Evolutionary conservation across 2,113 vertebrate genomes (phyloP), one percentile per base, ranked within the genome.

Genomic region (Varanus komodoensis): DNA sequence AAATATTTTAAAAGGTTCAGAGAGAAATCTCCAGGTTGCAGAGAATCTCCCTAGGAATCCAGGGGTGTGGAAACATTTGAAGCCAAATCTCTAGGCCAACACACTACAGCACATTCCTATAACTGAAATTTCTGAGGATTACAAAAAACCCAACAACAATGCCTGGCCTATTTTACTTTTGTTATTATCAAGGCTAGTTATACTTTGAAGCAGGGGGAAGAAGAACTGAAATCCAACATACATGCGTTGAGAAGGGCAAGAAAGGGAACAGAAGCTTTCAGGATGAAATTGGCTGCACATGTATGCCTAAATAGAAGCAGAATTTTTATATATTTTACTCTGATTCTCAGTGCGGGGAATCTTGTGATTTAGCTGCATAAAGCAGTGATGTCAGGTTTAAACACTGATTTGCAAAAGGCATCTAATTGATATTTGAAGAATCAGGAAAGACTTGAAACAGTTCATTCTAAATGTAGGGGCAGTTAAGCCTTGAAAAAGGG

Each of bases 401-500:
- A 80, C 34, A 50, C 71, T 8, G 21, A 78, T 79, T 90, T 81
- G 27, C 48, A 90, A 86, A 71, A 86, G 48, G 50, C 25, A 79
- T 9, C 34, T 84, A 68, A 79, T 79, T 52, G 82, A 79, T 48
- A n/a, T 57, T 87, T 74, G 61, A 52, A 85, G 79, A 81, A 68
- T 80, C 0, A 68, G 17, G 54, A 87, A 38, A 11, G 48, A 44
- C 91, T 94, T 77, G 89, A 91, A 54, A 87, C 88, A 93, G 87
- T 89, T 84, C 44, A 82, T 71, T 93, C 92, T 75, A 92, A 93
- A 95, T 91, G 88, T 77, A 89, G 73, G 57, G 88, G 89, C 87
- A 86, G 84, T 94, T 83, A 82, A 94, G 48, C 17, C 12, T 78
- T 54, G 44, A 74, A 93, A 87, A 75, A 78, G 89, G 71, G 90